Base-by-base conservation (phyloP, 2,113 vertebrate genomes). In the Zosterops hypoxanthus region DNA sequence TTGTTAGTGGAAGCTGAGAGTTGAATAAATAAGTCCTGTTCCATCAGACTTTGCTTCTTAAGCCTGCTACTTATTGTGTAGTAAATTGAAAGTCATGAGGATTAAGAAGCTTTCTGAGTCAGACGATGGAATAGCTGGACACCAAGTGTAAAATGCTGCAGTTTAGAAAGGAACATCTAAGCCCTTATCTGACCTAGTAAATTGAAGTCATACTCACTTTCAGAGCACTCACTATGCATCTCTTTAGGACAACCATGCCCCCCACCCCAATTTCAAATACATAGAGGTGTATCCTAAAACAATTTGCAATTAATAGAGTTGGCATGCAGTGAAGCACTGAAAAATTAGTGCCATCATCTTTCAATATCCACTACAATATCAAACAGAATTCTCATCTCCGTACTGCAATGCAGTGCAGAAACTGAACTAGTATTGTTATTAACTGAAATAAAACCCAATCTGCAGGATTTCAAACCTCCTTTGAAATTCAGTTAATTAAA, bases 401-500 rank as follows among this genome's bases (percentile, higher is more conserved):
- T 92, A 68, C 73, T 56, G 59, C 0, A 3, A 90, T 41, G 65
- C 64, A 83, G 50, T 3, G 4, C 50, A 78, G 61, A 88, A 94
- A 82, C 47, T 36, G 42, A 94, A 83, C 57, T 90, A 64, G 33
- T 69, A 79, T 64, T 79, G 41, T 42, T 84, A 84, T 82, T 92
- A 91, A 91, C 46, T 49, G 42, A 81, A 82, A 85, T 90, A 94
- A 97, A 94, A 39, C 18, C 18, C 60, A 88, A 15, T 55, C 46
- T 81, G 76, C 46, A 87, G 65, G 52, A 92, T 75, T 92, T 77
- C 68, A 86, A 94, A 44, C 25, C 55, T 90, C 53, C 88, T 91
- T 92, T 94, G 84, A 96, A 96, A 95, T 84, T 76, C 75, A 86
- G 57, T 90, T 88, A 94, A 84, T 91, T 94, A 95, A 92, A 95